These are phyloP conservation scores for Catocala nupta DNA, from an alignment of 2,888 invertebrate genomes.

Conservation along the genomic window DNA sequence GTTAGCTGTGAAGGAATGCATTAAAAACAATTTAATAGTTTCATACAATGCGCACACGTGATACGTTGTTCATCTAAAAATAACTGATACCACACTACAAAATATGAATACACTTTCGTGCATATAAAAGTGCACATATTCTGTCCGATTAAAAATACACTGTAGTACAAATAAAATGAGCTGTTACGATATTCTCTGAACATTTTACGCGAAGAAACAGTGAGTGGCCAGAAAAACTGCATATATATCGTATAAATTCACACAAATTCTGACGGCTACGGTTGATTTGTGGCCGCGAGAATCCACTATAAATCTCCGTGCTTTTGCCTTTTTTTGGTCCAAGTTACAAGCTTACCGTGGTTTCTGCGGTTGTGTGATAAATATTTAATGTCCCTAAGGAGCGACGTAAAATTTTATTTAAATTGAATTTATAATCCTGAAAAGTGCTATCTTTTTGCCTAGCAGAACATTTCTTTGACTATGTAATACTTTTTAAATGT, in stretches of 20 bases:
- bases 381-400: slow-evolving; percentile 9
- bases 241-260: slow-evolving; percentile 64
- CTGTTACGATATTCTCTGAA: slow-evolving; percentile 37
- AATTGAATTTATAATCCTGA: not conserved
- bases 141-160: slow-evolving; percentile 27
- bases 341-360: slow-evolving; percentile 39
- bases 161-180: slow-evolving; percentile 47
- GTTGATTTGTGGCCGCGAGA: slow-evolving; percentile 78
- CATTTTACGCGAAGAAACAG: slow-evolving; percentile 62
- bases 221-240: slow-evolving; percentile 57
- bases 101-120: slow-evolving; percentile 16
- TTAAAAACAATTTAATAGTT: no score
- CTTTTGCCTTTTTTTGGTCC: slow-evolving; percentile 51
- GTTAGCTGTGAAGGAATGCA: no score
- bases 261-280: slow-evolving; percentile 73
- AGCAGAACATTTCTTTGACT: no score
- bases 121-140: slow-evolving; percentile 20
- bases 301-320: slow-evolving; percentile 76
- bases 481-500: no score
- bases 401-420: not conserved
- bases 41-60: no score
- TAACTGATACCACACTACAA: not conserved
- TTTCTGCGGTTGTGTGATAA: slow-evolving; percentile 7
- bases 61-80: no score
- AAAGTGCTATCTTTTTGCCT: no score